Conservation (phyloP, 2,797 vertebrate genomes). For the Galago senegalensis region DNA sequence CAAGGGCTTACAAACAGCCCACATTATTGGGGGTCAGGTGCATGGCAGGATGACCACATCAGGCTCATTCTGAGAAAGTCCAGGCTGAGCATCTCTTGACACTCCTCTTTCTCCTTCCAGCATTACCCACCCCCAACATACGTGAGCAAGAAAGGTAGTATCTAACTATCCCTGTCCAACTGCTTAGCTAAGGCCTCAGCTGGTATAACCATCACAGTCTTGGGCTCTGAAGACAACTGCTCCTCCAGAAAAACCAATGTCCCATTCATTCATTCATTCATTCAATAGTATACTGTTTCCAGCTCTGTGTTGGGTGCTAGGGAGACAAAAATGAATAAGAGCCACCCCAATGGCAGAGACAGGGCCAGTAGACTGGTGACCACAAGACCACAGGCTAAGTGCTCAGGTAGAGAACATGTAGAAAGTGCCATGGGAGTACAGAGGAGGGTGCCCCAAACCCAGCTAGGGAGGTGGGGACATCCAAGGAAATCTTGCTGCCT, state of each 20-base stretch:
- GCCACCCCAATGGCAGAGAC: not conserved
- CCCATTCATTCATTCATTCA: not conserved
- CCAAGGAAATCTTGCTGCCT: not conserved
- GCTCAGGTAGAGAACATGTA: not conserved
- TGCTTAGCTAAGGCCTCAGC: not conserved
- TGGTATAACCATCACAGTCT: not conserved
- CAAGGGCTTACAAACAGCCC: not conserved
- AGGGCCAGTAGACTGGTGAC: not conserved
- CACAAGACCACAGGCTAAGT: not conserved
- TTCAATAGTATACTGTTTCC: not conserved
- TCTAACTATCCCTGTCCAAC: not conserved
- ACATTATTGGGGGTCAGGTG: not conserved
- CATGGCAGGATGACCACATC: not conserved
- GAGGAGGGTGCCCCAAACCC: not conserved
- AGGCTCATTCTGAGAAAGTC: not conserved
- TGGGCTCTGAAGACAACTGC: not conserved
- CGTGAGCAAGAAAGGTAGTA: too few relatives aligned
- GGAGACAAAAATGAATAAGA: not conserved
- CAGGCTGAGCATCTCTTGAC: not conserved
- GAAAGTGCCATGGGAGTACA: not conserved
- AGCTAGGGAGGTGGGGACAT: not conserved
- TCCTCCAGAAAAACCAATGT: not conserved
- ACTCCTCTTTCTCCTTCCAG: not conserved
- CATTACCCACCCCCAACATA: accelerated
- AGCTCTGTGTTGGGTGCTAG: not conserved